phyloP scores from a whole-genome alignment of 1,140 invertebrate species.

The Eulimnadia texana region DNA sequence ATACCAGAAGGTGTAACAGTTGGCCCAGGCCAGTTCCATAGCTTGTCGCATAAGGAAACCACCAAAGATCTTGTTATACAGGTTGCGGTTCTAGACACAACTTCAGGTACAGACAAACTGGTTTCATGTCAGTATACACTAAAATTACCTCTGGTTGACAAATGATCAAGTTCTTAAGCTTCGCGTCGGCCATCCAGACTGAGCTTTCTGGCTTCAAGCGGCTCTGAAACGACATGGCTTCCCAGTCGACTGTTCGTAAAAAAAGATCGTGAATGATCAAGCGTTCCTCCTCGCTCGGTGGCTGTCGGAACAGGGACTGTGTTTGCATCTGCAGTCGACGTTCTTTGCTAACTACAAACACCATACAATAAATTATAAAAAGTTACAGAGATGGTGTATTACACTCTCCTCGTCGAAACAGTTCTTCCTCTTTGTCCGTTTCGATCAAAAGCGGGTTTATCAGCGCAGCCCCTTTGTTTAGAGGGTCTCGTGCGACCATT shows the following conservation, averaged over 20 bases:
- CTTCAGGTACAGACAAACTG: neutral
- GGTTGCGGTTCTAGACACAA: slow-evolving; percentile 44
- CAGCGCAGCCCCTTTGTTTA: slow-evolving; percentile 40
- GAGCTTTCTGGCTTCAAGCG: slow-evolving; percentile 38
- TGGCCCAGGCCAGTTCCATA: slow-evolving; percentile 53
- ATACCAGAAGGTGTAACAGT: slow-evolving; percentile 41
- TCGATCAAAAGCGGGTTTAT: slow-evolving; percentile 47
- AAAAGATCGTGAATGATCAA: slow-evolving; percentile 51
- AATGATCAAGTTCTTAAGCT: slow-evolving; percentile 44
- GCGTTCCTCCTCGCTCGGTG: slow-evolving; percentile 49
- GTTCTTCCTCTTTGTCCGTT: slow-evolving; percentile 43
- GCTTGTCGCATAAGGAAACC: slow-evolving; percentile 68
- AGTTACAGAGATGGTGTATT: slow-evolving; percentile 16
- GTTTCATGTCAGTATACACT: neutral
- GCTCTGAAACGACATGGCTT: slow-evolving; percentile 30
- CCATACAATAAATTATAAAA: too few species aligned
- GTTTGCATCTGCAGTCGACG: slow-evolving; percentile 31
- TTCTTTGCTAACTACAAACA: slow-evolving; percentile 39
- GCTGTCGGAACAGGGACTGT: slow-evolving; percentile 42
- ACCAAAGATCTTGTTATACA: slow-evolving; percentile 69
- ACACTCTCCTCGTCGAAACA: slow-evolving; percentile 44
- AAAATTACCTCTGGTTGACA: slow-evolving; percentile 49
- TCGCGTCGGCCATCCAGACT: slow-evolving; percentile 50
- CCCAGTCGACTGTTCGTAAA: slow-evolving; percentile 32
- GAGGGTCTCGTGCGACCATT: slow-evolving; percentile 54